These are phyloP conservation scores for Cheilosia vernalis DNA, from an alignment of 2,888 invertebrate species.

Conservation along the genomic window DNA sequence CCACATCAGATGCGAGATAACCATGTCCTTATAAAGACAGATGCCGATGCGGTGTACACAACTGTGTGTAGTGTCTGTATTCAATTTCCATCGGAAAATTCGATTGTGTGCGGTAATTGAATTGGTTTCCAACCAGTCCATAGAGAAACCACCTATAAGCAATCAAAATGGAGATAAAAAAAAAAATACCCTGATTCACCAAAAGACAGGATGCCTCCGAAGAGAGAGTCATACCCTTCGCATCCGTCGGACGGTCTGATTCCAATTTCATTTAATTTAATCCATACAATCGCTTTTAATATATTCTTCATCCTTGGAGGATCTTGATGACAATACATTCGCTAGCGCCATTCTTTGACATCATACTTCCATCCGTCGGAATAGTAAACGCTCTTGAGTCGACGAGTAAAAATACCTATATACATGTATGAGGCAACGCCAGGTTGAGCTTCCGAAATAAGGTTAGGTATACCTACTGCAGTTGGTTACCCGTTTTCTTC, in stretches of 20 bases:
- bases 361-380: conserved; percentile 28
- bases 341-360: conserved; percentile 44
- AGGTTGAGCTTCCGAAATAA: conserved; percentile 60
- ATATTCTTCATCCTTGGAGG: conserved; percentile 44
- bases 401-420: too few relatives aligned
- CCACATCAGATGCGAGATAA: too few relatives aligned
- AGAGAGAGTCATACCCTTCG: background rate
- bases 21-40: too few relatives aligned
- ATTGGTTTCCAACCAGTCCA: background rate
- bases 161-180: background rate
- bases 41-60: too few relatives aligned
- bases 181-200: background rate
- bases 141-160: background rate
- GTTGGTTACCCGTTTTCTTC: conserved; percentile 50
- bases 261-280: conserved; percentile 58
- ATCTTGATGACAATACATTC: conserved; percentile 58
- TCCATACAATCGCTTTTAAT: conserved; percentile 55
- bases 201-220: background rate
- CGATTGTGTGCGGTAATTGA: conserved; percentile 8
- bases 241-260: background rate
- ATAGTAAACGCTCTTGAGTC: background rate
- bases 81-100: background rate
- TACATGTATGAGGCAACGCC: background rate
- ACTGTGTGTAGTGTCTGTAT: too few relatives aligned
- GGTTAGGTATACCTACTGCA: conserved; percentile 66